These are phyloP conservation scores for Upupa epops DNA, from an alignment of 2,113 vertebrate genomes.

Conservation along the genomic window DNA sequence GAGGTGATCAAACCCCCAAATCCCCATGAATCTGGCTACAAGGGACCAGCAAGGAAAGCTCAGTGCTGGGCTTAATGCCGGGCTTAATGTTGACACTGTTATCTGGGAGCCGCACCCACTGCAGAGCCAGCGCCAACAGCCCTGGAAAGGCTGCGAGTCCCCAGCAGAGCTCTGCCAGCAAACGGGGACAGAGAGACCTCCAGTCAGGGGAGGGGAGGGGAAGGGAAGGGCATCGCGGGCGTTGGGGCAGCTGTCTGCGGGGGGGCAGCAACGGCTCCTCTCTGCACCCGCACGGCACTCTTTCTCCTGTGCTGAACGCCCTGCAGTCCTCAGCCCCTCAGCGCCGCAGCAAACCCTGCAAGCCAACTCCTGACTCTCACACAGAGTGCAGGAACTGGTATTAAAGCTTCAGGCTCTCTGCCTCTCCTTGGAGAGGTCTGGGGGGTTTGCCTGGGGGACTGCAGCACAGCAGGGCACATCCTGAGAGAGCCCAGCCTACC, in stretches of 20 bases:
- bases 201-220: not conserved
- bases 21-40: slow-evolving; percentile 18
- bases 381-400: rapidly evolving
- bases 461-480: not conserved
- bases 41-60: slow-evolving; percentile 47
- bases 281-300: not conserved
- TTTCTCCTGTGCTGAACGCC: not conserved
- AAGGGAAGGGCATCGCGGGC: not conserved
- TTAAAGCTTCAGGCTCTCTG: not conserved
- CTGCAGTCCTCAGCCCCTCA: not conserved
- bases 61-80: slow-evolving; percentile 10
- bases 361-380: not conserved
- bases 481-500: not conserved
- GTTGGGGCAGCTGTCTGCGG: not conserved
- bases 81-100: slow-evolving; percentile 16
- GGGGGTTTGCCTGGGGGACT: rapidly evolving
- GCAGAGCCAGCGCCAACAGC: not conserved
- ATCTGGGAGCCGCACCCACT: not conserved
- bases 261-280: not conserved
- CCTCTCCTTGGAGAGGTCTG: not conserved
- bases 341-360: not conserved
- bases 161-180: not conserved
- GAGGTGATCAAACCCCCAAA: slow-evolving; percentile 47
- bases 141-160: not conserved
- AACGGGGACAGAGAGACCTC: not conserved